Evolutionary conservation across 2,888 invertebrate species (phyloP), one percentile per base, ranked within the genome.

Genomic region (Noctua fimbriata): DNA sequence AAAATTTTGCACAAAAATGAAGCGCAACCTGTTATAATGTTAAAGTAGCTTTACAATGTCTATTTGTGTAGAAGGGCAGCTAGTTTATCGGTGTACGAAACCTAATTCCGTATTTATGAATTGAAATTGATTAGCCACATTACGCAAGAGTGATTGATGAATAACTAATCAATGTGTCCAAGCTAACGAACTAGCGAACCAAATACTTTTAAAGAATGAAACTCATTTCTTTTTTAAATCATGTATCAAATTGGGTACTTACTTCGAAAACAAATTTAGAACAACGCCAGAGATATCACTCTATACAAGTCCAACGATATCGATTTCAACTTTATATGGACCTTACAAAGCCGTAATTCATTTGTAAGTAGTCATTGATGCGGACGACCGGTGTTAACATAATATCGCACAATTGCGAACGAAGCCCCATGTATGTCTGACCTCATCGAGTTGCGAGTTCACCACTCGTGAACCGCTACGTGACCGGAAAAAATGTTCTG

Each of bases 401-500:
- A 90, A 88, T 77, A 83, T 88, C 79, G 81, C 82, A 87, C 86
- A 80, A 87, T 87, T 86, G 85, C 79, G 80, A 83, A 89, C 79
- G 84, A 88, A 90, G 87, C 89, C 87, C 82, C 88, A 87, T 88
- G 84, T 86, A 83, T 87, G 88, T 88, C 88, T 93, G 94, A 94
- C 93, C 93, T 93, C 93, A 93, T 92, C 91, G 85, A 76, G 79
- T 81, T 73, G 82, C 82, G 90, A 92, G 93, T 93, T 93, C 92
- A 93, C 89, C 78, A 88, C 83, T 74, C 52, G 32, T 78, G 65
- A 90, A 95, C 96, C 95, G 96, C 94, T 96, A 96, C 87, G 87
- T 93, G 96, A 94, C 95, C 96, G 94, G 93, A 92, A 95, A 94
- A 94, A 92, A 84, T 78, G 49, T 73, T 76, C 70, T 79, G 69